Evolutionary conservation across 2,888 invertebrate genomes (phyloP), one percentile per base, ranked within the genome.

Genomic region (Tetragnatha montana): DNA sequence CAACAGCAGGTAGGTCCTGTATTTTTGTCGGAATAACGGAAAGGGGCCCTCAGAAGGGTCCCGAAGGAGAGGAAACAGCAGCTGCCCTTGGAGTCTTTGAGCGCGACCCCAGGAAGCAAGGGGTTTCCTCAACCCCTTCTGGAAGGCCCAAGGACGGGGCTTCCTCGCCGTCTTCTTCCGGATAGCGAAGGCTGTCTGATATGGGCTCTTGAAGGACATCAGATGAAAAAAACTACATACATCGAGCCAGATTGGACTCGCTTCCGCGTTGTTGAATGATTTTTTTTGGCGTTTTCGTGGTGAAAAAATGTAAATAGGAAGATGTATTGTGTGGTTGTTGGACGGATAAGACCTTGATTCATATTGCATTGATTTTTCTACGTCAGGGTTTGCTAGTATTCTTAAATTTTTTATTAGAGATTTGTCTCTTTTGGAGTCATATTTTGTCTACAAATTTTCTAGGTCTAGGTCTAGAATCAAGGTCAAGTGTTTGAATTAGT

Each of bases 21-120:
- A 8, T 60, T 17, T 60, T 60, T 4, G 60, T 60, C 10, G 60
- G 17, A 60, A 60, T 60, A 60, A 60, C 60, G 60, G 60, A 60
- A 60, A 60, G 60, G 17, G 14, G 12, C 60, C 4, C 60, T 17
- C 12, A 60, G 12, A 35, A 35, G 35, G 35, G 60, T 10, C 17
- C 14, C 14, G 17, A 60, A 60, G 60, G 60, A 60, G 60, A 60
- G 60, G 60, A 60, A 60, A 60, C 60, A 17, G 74, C 82, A 82
- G 82, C 82, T 82, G 82, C 17, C 12, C 50, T 50, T 49, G 76
- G 50, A 76, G 76, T 60, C 60, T 78, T 74, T 74, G 73, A 71
- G 73, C 14, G n/a, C 81, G 81, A 81, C 81, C 81, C 81, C 82
- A 84, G 83, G 83, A 76, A 75, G 70, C 47, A 60, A 84, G 75